These are phyloP conservation scores for Equus quagga DNA, from an alignment of 2,113 vertebrate genomes.

Conservation along the genomic window DNA sequence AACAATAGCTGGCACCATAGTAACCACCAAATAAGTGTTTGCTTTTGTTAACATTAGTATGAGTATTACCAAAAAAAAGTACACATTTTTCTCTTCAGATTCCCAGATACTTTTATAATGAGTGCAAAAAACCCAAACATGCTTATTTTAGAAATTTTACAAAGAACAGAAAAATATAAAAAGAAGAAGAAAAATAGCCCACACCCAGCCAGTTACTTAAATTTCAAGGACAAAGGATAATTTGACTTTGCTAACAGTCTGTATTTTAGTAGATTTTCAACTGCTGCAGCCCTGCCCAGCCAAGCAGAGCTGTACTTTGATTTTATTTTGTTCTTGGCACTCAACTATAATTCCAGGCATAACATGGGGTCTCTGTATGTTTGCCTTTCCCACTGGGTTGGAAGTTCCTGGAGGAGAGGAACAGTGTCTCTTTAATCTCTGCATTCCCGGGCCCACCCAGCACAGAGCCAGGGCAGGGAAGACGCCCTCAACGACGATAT, in stretches of 20 bases:
- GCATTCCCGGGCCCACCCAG: background rate
- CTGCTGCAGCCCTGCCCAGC: conserved; percentile 22
- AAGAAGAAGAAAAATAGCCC: conserved; percentile 38
- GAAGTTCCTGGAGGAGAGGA: conserved; percentile 59
- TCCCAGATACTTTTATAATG: conserved; percentile 67
- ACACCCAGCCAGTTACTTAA: conserved; percentile 58
- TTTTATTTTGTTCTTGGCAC: conserved; percentile 74
- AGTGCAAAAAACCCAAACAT: background rate
- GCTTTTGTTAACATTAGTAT: conserved; percentile 71
- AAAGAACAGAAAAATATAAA: conserved; percentile 66
- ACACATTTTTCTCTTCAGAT: conserved; percentile 65
- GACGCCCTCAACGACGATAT: background rate
- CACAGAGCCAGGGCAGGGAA: background rate
- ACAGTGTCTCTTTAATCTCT: conserved; percentile 50
- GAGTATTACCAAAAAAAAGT: conserved; percentile 33
- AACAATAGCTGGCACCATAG: conserved; percentile 42
- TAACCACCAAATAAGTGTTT: conserved; percentile 61
- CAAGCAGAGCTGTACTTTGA: conserved; percentile 48
- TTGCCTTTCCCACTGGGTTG: conserved; percentile 58
- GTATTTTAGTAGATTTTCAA: conserved; percentile 64
- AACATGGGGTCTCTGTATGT: conserved; percentile 52
- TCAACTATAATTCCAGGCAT: conserved; percentile 71
- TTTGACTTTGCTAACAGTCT: conserved; percentile 65
- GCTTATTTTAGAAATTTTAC: conserved; percentile 78
- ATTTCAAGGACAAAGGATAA: conserved; percentile 68